Evolutionary conservation across 2,797 vertebrate species (phyloP).

Genomic region (Parauchenoglanis ngamensis): DNA sequence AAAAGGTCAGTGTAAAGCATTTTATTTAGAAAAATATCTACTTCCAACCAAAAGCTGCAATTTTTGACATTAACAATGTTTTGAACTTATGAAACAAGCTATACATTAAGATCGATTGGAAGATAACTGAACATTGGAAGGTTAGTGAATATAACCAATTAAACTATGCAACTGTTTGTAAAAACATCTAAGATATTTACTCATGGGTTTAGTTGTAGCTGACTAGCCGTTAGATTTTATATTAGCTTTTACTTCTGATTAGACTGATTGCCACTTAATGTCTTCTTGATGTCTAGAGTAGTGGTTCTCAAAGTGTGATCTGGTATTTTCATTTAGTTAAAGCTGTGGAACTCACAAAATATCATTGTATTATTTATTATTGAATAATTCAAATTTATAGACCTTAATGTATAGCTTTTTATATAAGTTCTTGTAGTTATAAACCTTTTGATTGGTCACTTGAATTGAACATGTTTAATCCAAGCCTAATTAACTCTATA

Average conservation of each 20-base stretch:
- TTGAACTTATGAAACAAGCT: neutral
- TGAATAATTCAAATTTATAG: neutral
- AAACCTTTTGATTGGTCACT: neutral
- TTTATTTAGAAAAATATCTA: conserved; percentile 7
- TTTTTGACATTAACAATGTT: neutral
- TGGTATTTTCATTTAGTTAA: neutral
- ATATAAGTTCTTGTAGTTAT: neutral
- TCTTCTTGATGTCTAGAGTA: neutral
- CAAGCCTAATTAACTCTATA: neutral
- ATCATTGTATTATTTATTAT: neutral
- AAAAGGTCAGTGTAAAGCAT: conserved; percentile 26
- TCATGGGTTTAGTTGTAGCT: neutral
- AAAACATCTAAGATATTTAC: neutral
- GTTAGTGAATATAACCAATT: neutral
- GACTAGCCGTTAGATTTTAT: neutral
- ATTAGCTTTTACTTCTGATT: neutral
- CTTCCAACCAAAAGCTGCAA: neutral
- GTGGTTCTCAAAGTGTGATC: neutral
- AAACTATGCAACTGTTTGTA: neutral
- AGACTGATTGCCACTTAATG: neutral
- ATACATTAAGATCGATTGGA: neutral
- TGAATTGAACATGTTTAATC: neutral
- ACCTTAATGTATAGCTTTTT: neutral
- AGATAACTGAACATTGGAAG: neutral
- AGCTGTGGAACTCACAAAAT: neutral